phyloP scores from a whole-genome alignment of 2,888 invertebrate genomes.

The Hedychridium roseum region DNA sequence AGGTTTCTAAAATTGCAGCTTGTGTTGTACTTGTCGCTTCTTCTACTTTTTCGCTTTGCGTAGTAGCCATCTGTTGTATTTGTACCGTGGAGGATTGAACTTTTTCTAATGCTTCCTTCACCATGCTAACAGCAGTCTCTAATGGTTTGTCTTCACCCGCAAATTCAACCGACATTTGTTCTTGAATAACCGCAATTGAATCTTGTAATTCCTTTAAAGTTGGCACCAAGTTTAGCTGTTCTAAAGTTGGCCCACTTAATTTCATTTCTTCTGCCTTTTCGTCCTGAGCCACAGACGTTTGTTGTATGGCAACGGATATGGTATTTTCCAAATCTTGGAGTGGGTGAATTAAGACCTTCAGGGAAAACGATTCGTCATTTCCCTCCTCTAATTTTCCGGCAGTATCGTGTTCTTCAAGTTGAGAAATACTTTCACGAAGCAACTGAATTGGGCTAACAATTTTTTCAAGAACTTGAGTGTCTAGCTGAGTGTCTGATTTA shows the following conservation, averaged over 20 bases:
- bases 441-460: background rate
- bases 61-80: slow-evolving; percentile 8
- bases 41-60: slow-evolving; percentile 5
- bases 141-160: slow-evolving; percentile 51
- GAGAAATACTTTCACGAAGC: slow-evolving; percentile 35
- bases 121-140: background rate
- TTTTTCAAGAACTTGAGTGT: background rate
- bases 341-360: slow-evolving; percentile 27
- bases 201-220: slow-evolving; percentile 16
- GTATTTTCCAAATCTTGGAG: background rate
- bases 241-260: background rate
- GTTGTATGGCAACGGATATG: slow-evolving; percentile 27
- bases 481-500: no score
- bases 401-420: slow-evolving; percentile 13
- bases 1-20: slow-evolving; percentile 52
- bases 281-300: slow-evolving; percentile 46
- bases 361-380: slow-evolving; percentile 31
- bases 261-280: slow-evolving; percentile 6
- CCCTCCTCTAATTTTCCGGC: slow-evolving; percentile 19
- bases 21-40: slow-evolving; percentile 15
- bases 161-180: slow-evolving; percentile 7
- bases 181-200: slow-evolving; percentile 14
- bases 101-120: slow-evolving; percentile 13
- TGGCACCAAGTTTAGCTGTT: slow-evolving; percentile 11
- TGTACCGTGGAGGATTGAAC: slow-evolving; percentile 10